Evolutionary conservation across 2,113 vertebrate genomes (phyloP), one percentile per base, ranked within the genome.

Genomic region (Tachuris rubrigastra): DNA sequence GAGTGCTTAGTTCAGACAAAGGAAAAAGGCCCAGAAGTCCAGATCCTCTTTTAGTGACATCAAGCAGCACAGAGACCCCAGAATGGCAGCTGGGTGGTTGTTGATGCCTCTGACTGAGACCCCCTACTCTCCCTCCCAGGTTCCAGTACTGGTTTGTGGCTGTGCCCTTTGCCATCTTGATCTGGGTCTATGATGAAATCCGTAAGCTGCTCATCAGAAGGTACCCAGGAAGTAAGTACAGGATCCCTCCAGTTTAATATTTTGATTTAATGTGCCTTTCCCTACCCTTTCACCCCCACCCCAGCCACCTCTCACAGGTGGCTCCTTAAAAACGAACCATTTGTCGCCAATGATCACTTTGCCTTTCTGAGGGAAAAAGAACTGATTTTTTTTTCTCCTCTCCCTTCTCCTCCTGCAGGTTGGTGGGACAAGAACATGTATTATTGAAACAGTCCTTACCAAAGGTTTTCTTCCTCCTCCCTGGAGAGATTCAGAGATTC

Each of bases 381-480:
- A 73, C 81, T 24, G 2, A 24, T 35, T 50, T 50, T 50, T 76
- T 41, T 55, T 28, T 7, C 5, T 41, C 16, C 24, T 50, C 18
- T 62, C n/a, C 46, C 42, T 27, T 37, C 69, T 96, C 74, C 33
- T 71, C 0, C 28, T 86, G 76, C 96, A 98, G 98, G 98, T 44
- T 98, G 98, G 98, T 98, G 98, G 98, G 98, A 98, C 80, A 98
- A 97, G 91, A 98, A 98, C 77, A 98, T 98, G 98, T 98, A 98
- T 88, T 98, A 98, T 3, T 98, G 94, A 98, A 74, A 25, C 10
- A 42, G 21, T 12, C 18, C 72, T 73, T 22, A 33, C 39, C 88
- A 19, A 65, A 52, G 66, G 13, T 65, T 49, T 1, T 24, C 30
- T 27, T 80, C 55, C 33, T 56, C 66, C 50, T 46, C 4, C 12